These are phyloP conservation scores for Pangasius djambal DNA, from an alignment of 2,797 vertebrate genomes.

Conservation along the genomic window DNA sequence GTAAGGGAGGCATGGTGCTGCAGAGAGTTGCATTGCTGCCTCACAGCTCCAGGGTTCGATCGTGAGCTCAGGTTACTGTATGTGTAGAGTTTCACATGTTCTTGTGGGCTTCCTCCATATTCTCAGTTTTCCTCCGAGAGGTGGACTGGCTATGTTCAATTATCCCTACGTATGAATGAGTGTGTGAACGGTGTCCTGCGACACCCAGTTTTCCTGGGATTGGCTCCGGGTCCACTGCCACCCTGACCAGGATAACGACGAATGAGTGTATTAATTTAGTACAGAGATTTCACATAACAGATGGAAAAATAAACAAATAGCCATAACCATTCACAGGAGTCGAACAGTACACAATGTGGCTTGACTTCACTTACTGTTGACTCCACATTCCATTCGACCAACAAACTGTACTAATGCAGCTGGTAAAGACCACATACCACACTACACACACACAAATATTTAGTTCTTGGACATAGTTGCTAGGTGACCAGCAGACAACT, in stretches of 20 bases:
- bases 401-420: constrained; percentile 8
- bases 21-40: neutral
- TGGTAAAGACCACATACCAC: constrained; percentile 9
- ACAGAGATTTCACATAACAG: neutral
- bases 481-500: constrained; percentile 1
- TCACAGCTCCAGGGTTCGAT: neutral
- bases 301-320: neutral
- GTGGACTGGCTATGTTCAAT: neutral
- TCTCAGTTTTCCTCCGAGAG: neutral
- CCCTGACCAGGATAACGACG: neutral
- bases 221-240: neutral
- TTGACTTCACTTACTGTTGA: neutral
- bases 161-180: neutral
- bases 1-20: neutral
- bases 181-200: neutral
- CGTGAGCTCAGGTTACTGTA: neutral
- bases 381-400: constrained; percentile 5
- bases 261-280: neutral
- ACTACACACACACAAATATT: constrained; percentile 12
- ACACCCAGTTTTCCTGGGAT: neutral
- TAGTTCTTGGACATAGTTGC: neutral
- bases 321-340: neutral
- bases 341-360: neutral
- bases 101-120: neutral
- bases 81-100: neutral